Conservation (phyloP, 2,113 vertebrate genomes). For the Lucifuga dentata region DNA sequence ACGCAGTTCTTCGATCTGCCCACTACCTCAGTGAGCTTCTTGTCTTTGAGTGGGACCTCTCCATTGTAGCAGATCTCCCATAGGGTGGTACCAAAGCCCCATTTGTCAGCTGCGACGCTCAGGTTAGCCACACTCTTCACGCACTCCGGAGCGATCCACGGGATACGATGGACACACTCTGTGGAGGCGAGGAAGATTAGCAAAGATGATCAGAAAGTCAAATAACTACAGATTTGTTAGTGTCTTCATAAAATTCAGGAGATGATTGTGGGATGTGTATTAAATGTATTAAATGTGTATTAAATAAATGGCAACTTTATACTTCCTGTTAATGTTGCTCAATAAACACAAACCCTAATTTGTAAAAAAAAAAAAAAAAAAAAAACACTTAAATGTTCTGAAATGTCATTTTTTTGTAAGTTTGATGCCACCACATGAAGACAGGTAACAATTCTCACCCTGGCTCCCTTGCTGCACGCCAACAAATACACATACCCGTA, state of each 20-base stretch:
- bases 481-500: no score
- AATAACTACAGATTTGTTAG: background rate
- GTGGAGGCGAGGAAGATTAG: constrained; percentile 5
- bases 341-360: no score
- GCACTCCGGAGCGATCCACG: constrained; percentile 97
- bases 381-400: no score
- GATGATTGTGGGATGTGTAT: background rate
- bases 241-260: background rate
- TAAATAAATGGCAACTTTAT: no score
- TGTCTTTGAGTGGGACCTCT: constrained; percentile 95
- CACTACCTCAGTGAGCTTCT: constrained; percentile 93
- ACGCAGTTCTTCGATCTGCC: background rate
- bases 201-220: constrained; percentile 1
- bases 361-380: no score
- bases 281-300: no score
- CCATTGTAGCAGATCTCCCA: constrained; percentile 99
- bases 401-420: constrained; percentile 5
- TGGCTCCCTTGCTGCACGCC: no score
- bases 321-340: no score
- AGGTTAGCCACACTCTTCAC: constrained; percentile 87
- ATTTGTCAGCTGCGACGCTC: constrained; percentile 94
- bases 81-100: constrained; percentile 97
- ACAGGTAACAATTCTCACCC: no score
- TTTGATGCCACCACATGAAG: no score
- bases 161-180: constrained; percentile 95